Base-by-base conservation (phyloP, 2,888 invertebrate genomes). In the Carcina quercana region DNA sequence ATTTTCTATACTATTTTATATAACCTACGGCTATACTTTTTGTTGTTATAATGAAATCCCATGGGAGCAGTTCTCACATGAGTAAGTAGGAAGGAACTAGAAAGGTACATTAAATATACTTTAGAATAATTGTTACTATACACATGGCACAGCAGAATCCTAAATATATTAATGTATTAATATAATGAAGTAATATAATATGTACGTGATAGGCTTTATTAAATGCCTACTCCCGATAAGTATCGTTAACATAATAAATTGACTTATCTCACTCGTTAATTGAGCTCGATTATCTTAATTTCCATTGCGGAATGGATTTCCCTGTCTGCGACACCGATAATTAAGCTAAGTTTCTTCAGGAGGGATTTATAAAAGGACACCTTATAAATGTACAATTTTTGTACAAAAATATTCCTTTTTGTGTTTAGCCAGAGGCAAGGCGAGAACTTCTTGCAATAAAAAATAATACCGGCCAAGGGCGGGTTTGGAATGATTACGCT, bases 391-490 rank as follows among this genome's bases (percentile, higher is more conserved):
- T 17, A 8, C 15, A 10, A 2, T n/a, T 27, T 27, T 27, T 27
- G 17, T 27, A n/a, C n/a, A 7, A 27, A 30, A 25, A 30, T 22
- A 8, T 17, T 19, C 26, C 10, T 28, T n/a, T 28, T 32, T 20
- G 13, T 25, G n/a, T 22, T 21, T 17, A 32, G 28, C 30, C 22
- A 30, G 15, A 30, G 30, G 30, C 29, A 21, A 7, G 7, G 12
- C 13, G 14, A 21, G 24, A 10, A 29, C 15, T 25, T 27, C 17
- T 41, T 40, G 38, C 40, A 27, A 36, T 29, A 38, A 41, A 49
- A 44, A 38, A 39, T 10, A 40, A 39, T n/a, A n/a, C n/a, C n/a
- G n/a, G n/a, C n/a, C n/a, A n/a, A n/a, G n/a, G n/a, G n/a, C n/a
- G n/a, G n/a, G n/a, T n/a, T n/a, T n/a, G n/a, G n/a, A n/a, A n/a